A percentile compares a stretch with the other conserved stretches of the same genome.
Evolutionary conservation across 2,113 vertebrate species (phyloP).

Genomic region (Eurypyga helias): DNA sequence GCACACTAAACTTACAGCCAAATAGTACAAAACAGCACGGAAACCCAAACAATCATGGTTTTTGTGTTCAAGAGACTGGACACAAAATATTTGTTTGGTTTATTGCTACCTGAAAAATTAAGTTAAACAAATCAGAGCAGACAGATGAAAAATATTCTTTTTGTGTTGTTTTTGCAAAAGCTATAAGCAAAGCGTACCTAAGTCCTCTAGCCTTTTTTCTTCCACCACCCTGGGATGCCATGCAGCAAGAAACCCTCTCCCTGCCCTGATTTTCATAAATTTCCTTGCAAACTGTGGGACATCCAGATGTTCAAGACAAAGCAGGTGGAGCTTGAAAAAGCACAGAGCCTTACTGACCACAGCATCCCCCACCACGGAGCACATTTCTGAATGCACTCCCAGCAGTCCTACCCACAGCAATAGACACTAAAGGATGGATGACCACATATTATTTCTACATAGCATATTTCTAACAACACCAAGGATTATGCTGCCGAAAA

Average conservation of each 20-base stretch:
- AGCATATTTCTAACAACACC: not conserved
- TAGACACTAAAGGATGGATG: not conserved
- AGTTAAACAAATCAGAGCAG: not conserved
- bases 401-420: not conserved
- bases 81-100: not conserved
- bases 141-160: not conserved
- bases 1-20: not conserved
- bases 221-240: not conserved
- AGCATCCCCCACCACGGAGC: fast-evolving
- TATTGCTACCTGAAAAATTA: not conserved
- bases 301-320: not conserved
- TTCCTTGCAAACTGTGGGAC: not conserved
- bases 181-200: not conserved
- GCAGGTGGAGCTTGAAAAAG: not conserved
- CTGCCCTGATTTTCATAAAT: not conserved
- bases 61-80: not conserved
- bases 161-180: not conserved
- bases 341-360: not conserved
- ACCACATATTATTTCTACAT: not conserved
- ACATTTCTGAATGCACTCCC: not conserved
- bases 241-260: not conserved
- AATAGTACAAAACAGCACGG: not conserved
- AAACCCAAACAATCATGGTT: not conserved
- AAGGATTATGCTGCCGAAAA: not conserved
- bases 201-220: not conserved